Base-by-base conservation (phyloP, 1,140 invertebrate species). In the Pogonognathellus flavescens region DNA sequence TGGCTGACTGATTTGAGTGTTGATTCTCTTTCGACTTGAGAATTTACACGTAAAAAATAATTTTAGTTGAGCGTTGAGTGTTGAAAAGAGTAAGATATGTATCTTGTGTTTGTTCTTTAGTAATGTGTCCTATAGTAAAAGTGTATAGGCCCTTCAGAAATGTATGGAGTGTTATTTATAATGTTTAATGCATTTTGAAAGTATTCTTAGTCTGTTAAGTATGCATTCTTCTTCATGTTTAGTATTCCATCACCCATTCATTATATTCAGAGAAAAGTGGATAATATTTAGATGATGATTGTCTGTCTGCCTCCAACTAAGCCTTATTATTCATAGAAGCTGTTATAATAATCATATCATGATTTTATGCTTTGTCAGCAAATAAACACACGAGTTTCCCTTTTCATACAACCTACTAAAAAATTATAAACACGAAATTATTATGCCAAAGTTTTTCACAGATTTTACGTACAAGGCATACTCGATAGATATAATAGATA, bases 1-100 rank as follows among this genome's bases (percentile, higher is more conserved):
- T 66, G 62, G 62, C 62, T 25, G 22, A 31, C 8, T 66, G 62
- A 31, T 66, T 66, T 66, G 18, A 66, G 11, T 66, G 62, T 66
- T 66, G 62, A 14, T 66, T 66, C 25, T 66, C 62, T 25, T 66
- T 25, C 22, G 20, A 9, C 13, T 66, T 14, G 62, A 66, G 10
- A 55, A 55, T 55, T 4, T 16, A 11, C 2, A 55, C 60, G 16
- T 16, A 55, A 55, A 55, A 55, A 66, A 66, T 1, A 4, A 18
- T 18, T 60, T 60, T 60, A 60, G n/a, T 55, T 55, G 11, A 16
- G 18, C n/a, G n/a, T 8, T 60, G 59, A 20, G n/a, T 20, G n/a
- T 18, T 60, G 20, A 20, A 60, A 0, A 60, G 1, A 16, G 16
- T 1, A 9, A 14, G 53, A 14, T 55, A 14, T 10, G 10, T 10